Evolutionary conservation across 2,888 invertebrate genomes (phyloP).

Genomic region (Philonicus albiceps): DNA sequence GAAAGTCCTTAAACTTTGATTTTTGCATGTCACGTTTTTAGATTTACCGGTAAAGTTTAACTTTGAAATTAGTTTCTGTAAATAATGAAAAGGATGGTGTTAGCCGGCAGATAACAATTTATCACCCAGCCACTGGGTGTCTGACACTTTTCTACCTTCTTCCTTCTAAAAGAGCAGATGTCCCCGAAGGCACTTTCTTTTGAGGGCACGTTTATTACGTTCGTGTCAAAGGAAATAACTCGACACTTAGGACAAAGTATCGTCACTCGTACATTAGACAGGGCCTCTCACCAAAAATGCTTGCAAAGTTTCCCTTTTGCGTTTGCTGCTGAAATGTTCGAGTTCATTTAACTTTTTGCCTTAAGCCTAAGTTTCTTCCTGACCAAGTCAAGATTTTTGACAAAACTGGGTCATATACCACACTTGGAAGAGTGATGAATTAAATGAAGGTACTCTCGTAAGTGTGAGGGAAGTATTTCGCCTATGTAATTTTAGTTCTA

Average conservation of each 20-base stretch:
- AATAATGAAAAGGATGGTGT: slow-evolving; percentile 31
- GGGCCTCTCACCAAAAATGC: not conserved
- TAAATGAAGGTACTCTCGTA: not conserved
- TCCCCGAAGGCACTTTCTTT: slow-evolving; percentile 11
- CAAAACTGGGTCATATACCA: not conserved
- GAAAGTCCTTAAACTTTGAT: slow-evolving; percentile 37
- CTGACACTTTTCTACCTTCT: not conserved
- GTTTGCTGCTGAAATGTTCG: not conserved
- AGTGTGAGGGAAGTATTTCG: not conserved
- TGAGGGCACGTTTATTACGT: not conserved
- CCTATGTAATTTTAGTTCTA: not conserved
- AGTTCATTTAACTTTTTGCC: not conserved
- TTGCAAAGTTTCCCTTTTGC: not conserved
- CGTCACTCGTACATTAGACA: not conserved
- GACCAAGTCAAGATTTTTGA: not conserved
- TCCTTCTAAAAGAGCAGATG: too few species aligned
- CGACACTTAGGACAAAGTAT: slow-evolving; percentile 2
- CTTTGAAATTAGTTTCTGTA: slow-evolving; percentile 37
- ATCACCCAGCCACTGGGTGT: not conserved
- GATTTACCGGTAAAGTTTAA: not conserved
- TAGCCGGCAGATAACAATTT: slow-evolving; percentile 21
- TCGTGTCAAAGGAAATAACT: slow-evolving; percentile 30
- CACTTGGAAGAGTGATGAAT: not conserved
- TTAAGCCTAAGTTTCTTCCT: not conserved
- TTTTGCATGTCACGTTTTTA: slow-evolving; percentile 39